Conservation (phyloP, 2,888 invertebrate species). For the Rhimphoctona megacephalus region DNA sequence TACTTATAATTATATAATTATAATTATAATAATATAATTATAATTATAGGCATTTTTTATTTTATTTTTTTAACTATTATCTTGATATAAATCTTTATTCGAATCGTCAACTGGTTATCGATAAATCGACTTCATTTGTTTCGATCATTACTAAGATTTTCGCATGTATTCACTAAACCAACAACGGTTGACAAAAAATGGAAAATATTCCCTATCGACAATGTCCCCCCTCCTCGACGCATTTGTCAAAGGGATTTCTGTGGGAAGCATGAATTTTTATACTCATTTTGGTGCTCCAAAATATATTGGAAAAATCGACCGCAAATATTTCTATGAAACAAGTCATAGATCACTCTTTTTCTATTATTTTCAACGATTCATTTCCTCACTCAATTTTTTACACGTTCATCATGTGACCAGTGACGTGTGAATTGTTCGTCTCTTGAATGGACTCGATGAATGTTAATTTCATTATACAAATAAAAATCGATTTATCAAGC, state of each 20-base stretch:
- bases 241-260: slow-evolving; percentile 9
- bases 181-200: background rate
- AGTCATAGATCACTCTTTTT: background rate
- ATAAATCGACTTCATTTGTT: slow-evolving; percentile 19
- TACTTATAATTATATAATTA: too few relatives aligned
- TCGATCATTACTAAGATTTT: slow-evolving; percentile 7
- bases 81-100: slow-evolving; percentile 1
- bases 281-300: slow-evolving; percentile 12
- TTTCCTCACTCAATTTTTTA: background rate
- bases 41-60: background rate
- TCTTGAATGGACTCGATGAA: background rate
- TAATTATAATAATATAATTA: too few relatives aligned
- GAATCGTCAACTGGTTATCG: slow-evolving; percentile 1
- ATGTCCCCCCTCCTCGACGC: background rate
- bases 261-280: slow-evolving; percentile 28
- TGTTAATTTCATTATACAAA: background rate
- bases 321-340: background rate
- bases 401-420: background rate
- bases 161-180: slow-evolving; percentile 15
- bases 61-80: background rate
- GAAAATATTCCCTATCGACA: background rate
- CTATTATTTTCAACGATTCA: background rate
- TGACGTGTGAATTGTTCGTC: background rate
- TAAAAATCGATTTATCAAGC: background rate
- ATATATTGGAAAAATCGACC: background rate